Evolutionary conservation across 2,888 invertebrate genomes (phyloP), one percentile per base, ranked within the genome.

Genomic region (Therioaphis trifolii): DNA sequence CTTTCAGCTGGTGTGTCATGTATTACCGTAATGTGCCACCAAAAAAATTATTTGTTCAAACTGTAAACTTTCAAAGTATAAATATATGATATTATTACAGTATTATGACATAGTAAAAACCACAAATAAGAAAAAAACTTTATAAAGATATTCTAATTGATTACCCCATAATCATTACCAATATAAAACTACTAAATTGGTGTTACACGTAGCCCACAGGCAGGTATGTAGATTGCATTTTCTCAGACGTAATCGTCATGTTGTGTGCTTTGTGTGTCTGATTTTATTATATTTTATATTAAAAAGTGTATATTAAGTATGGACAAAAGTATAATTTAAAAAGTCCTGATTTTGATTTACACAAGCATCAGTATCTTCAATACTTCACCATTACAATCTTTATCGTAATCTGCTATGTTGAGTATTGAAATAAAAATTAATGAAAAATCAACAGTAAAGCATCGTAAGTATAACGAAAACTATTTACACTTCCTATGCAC

Each of bases 381-480:
- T 2, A 46, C 2, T 46, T 46, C 11, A 9, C 24, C 58, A 12
- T 61, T 61, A 61, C 61, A 24, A 15, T 61, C 27, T 61, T 61
- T 27, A 61, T 27, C 61, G n/a, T n/a, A n/a, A n/a, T n/a, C n/a
- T n/a, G n/a, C n/a, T n/a, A n/a, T n/a, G n/a, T n/a, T n/a, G n/a
- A n/a, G n/a, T n/a, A n/a, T n/a, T n/a, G n/a, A n/a, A n/a, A n/a
- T n/a, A 61, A 58, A 1, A 58, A 58, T n/a, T 35, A 40, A n/a
- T 66, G 66, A 66, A 1, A 24, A 66, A n/a, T n/a, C n/a, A 66
- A 66, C n/a, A n/a, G 63, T 63, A 63, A 63, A 63, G 29, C 29
- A 35, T 63, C 58, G 29, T 63, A 63, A 63, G 29, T 87, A 89
- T 2, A 89, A 90, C 29, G 61, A 79, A 7, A 84, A 85, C 27